These are phyloP conservation scores for Paragorgia papillata DNA, from an alignment of 92 coral and sea anemone species.

Conservation along the genomic window DNA sequence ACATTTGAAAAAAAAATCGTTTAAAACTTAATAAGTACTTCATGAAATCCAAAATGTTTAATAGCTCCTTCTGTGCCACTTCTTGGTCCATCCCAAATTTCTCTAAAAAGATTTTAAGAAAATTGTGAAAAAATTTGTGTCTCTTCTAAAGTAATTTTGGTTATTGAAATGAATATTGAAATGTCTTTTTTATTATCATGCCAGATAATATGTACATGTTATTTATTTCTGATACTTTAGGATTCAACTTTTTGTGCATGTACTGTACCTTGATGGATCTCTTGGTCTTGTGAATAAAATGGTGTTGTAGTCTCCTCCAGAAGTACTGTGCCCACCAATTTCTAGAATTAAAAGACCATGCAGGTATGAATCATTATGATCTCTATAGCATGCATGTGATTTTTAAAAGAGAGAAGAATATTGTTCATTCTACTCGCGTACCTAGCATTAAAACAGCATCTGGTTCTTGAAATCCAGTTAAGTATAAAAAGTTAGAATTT, in stretches of 20 bases:
- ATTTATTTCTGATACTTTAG: too few relatives aligned
- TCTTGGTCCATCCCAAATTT: constrained; percentile 94
- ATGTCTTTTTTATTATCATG: too few relatives aligned
- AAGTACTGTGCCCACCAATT: constrained; percentile 60
- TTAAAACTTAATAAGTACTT: constrained; percentile 67
- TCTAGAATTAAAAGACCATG: too few relatives aligned
- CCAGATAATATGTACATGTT: too few relatives aligned
- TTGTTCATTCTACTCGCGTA: too few relatives aligned
- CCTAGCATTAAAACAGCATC: constrained; percentile 91
- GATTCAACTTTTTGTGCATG: too few relatives aligned
- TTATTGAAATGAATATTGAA: too few relatives aligned
- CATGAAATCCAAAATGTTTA: constrained; percentile 81
- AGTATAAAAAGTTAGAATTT: constrained; percentile 88
- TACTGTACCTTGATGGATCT: constrained; percentile 83
- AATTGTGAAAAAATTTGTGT: not conserved
- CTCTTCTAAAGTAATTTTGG: too few relatives aligned
- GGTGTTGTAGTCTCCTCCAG: constrained; percentile 71
- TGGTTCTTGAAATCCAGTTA: constrained; percentile 95
- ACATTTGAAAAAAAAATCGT: not conserved
- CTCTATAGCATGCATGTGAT: too few relatives aligned
- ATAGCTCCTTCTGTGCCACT: constrained; percentile 83
- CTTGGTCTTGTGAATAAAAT: constrained; percentile 84
- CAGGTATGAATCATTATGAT: too few relatives aligned
- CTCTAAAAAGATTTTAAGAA: constrained; percentile 58
- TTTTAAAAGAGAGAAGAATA: too few relatives aligned